Base-by-base conservation (phyloP, 2,797 vertebrate genomes). In the Macropodus opercularis region DNA sequence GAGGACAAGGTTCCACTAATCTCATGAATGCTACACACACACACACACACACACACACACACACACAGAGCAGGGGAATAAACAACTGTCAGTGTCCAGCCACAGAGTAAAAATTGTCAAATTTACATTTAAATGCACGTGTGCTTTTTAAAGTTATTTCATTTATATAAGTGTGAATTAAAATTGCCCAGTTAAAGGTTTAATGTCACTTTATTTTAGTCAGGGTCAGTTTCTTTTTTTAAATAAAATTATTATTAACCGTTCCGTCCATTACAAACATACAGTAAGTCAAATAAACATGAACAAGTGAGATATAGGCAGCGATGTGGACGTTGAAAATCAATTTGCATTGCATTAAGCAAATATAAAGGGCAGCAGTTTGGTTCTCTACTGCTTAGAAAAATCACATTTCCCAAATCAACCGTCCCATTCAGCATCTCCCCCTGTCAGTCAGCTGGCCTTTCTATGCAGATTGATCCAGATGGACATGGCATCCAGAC, bases 401-500 rank as follows among this genome's bases (percentile, higher is more conserved):
- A 91, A 91, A 90, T 87, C 85, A 79, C 71, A 87, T 90, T 89
- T 90, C 74, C 79, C 52, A 87, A 90, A 89, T 85, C 75, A 84
- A 56, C 26, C 70, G 5, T 79, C 65, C 79, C 77, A 63, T 75
- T 74, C 66, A 77, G 75, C 57, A 63, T 73, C 53, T 36, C 68
- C 58, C 66, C 58, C 69, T 57, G 69, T 77, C 70, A 69, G 72
- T 90, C 87, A 89, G 84, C 85, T 87, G 83, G 79, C 83, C 81
- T 77, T 66, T 71, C 18, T 87, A 91, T 92, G 90, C 87, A 92
- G 81, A 92, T 87, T 87, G 66, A 82, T 89, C 89, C 90, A 93
- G 92, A 92, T 92, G 90, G 91, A 90, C 81, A 74, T 73, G 75
- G 59, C 60, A 66, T 88, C 87, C 88, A 91, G 91, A 91, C 86